Evolutionary conservation across 2,113 vertebrate genomes (phyloP).

Genomic region (Poecile atricapillus): DNA sequence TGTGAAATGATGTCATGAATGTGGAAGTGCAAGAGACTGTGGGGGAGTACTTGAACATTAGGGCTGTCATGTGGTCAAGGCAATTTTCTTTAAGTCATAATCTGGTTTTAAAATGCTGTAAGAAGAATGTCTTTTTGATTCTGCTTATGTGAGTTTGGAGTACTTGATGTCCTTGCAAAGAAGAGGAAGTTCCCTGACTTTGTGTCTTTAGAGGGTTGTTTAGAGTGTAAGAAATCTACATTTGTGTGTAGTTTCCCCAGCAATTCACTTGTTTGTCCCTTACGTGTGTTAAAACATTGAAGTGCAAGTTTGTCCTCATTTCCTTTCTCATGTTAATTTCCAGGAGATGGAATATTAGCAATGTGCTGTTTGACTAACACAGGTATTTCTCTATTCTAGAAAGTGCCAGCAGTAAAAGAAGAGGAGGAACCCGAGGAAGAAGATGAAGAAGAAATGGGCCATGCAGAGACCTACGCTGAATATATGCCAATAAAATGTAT

Average conservation of each 20-base stretch:
- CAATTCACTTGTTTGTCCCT: background rate
- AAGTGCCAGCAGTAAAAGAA: conserved; percentile 87
- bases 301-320: background rate
- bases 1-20: background rate
- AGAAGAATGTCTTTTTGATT: background rate
- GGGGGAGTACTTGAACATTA: background rate
- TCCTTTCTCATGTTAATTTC: background rate
- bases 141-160: background rate
- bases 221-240: background rate
- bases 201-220: background rate
- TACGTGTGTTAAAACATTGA: background rate
- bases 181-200: background rate
- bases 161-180: background rate
- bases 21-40: background rate
- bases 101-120: background rate
- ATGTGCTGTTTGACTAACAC: background rate
- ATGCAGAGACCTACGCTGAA: conserved; percentile 95
- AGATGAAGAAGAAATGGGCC: conserved; percentile 96
- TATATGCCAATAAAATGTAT: conserved; percentile 99
- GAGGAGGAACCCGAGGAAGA: conserved; percentile 97
- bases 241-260: background rate
- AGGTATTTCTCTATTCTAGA: conserved; percentile 71
- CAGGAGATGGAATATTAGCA: background rate
- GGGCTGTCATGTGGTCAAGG: background rate
- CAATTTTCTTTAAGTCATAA: background rate